Percentiles rank a stretch among this genome's conserved stretches.
Evolutionary conservation across 2,888 invertebrate genomes (phyloP).

Genomic region (Erannis defoliaria): DNA sequence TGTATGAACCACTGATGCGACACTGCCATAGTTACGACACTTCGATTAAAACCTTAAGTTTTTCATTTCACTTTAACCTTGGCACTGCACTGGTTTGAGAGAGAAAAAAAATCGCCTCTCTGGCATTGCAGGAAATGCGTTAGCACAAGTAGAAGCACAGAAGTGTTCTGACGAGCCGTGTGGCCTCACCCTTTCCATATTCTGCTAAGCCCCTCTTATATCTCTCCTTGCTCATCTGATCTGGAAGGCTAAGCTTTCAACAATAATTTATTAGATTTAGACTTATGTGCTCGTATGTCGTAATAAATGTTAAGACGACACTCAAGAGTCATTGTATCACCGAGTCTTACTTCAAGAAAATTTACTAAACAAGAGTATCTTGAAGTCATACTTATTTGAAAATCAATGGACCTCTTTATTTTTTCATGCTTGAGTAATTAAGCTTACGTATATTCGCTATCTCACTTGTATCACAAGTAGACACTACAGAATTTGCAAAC

Average conservation of each 20-base stretch:
- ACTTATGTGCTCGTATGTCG: slow-evolving; percentile 19
- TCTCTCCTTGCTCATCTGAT: slow-evolving; percentile 35
- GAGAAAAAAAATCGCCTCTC: slow-evolving; percentile 48
- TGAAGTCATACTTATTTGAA: background rate
- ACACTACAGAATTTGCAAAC: background rate
- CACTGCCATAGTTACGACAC: slow-evolving; percentile 69
- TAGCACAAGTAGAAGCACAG: slow-evolving; percentile 58
- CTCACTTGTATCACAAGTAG: background rate
- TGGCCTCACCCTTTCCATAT: slow-evolving; percentile 57
- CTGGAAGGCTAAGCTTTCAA: slow-evolving; percentile 39
- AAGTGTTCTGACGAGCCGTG: slow-evolving; percentile 59
- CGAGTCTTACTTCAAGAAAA: background rate
- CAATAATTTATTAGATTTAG: slow-evolving; percentile 24
- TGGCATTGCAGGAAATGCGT: slow-evolving; percentile 65
- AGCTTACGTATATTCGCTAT: background rate
- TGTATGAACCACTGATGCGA: slow-evolving; percentile 84
- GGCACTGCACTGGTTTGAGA: slow-evolving; percentile 43
- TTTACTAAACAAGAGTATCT: background rate
- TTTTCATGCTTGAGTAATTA: slow-evolving; percentile 9
- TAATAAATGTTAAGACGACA: slow-evolving; percentile 7
- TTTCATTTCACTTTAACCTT: slow-evolving; percentile 51
- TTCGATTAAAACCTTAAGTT: slow-evolving; percentile 31
- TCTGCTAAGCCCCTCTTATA: slow-evolving; percentile 56
- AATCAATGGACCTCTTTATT: background rate
- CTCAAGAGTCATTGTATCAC: background rate